phyloP scores from a whole-genome alignment of 2,113 vertebrate genomes.

The Lagenorhynchus albirostris region DNA sequence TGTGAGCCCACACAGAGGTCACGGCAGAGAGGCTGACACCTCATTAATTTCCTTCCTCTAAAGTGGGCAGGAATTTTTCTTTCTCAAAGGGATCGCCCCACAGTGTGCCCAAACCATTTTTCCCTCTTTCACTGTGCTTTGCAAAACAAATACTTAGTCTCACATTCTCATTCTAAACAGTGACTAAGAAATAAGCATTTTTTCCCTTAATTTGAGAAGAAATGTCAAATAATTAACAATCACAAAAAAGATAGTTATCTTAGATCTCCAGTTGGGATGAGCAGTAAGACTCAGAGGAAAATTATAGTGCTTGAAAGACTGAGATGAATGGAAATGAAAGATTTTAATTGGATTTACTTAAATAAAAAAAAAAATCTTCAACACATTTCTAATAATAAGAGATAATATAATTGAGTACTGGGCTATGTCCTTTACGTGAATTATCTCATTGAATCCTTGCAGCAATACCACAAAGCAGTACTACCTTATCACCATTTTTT shows the following conservation, averaged over 20 bases:
- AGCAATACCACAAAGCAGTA: not conserved
- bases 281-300: constrained; percentile 42
- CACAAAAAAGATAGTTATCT: constrained; percentile 24
- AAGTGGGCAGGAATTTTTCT: not conserved
- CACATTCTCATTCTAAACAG: constrained; percentile 36
- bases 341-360: constrained; percentile 59
- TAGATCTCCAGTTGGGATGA: constrained; percentile 32
- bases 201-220: constrained; percentile 45
- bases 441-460: not conserved
- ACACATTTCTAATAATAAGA: constrained; percentile 5
- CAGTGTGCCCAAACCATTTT: not conserved
- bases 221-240: constrained; percentile 41
- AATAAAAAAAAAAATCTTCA: constrained; percentile 9
- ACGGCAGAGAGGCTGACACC: not conserved
- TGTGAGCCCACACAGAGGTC: not conserved
- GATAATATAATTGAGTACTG: not conserved
- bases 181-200: not conserved
- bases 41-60: not conserved
- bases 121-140: not conserved
- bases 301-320: not conserved
- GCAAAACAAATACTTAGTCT: constrained; percentile 15
- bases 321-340: constrained; percentile 25
- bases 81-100: not conserved
- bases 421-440: not conserved
- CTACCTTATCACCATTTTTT: not conserved